A percentile compares a stretch with the other conserved stretches of the same genome.
Evolutionary conservation across 2,888 invertebrate species (phyloP).

Genomic region (Hyalella azteca): DNA sequence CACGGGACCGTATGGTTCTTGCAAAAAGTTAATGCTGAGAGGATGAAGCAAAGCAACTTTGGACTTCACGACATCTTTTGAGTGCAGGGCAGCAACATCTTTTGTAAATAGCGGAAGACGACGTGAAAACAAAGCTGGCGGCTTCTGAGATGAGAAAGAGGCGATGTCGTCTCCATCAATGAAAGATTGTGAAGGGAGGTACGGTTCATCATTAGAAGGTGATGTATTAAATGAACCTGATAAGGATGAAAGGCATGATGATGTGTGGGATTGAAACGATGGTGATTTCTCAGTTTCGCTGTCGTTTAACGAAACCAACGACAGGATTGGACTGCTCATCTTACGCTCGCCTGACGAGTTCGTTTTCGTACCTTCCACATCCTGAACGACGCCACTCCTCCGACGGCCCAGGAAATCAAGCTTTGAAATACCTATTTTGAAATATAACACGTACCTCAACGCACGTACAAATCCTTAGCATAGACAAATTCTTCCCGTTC

Average conservation of each 20-base stretch:
- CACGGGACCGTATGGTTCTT: constrained; percentile 41
- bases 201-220: background rate
- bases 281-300: background rate
- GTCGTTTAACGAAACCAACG: background rate
- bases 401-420: background rate
- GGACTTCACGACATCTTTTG: background rate
- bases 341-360: background rate
- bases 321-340: background rate
- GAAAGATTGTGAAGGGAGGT: background rate
- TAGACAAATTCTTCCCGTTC: too few species aligned
- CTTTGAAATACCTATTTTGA: background rate
- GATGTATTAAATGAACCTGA: too few species aligned
- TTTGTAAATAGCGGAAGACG: background rate
- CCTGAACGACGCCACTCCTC: background rate
- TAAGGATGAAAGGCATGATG: too few species aligned
- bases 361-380: background rate
- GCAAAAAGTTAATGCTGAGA: constrained; percentile 40
- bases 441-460: too few species aligned
- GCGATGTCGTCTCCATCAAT: background rate
- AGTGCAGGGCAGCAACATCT: background rate
- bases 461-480: too few species aligned
- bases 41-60: constrained; percentile 40
- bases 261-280: too few species aligned
- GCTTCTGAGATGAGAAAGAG: background rate
- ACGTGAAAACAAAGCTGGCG: background rate